phyloP scores from a whole-genome alignment of 1,140 invertebrate species.

The Procambarus clarkii region DNA sequence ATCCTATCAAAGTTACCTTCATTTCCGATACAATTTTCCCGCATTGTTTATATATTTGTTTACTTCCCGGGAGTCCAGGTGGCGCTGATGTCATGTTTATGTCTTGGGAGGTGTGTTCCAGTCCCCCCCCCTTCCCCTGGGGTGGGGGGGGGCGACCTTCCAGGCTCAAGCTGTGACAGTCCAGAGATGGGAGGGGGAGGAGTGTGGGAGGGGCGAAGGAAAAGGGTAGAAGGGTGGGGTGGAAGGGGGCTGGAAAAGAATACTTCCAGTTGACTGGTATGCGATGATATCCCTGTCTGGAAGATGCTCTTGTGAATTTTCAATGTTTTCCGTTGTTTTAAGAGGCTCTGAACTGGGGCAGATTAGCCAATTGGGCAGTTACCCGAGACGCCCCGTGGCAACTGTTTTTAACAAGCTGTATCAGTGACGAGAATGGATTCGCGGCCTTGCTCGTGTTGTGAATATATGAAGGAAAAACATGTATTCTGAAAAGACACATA shows the following conservation, averaged over 20 bases:
- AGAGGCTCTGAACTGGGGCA: no score
- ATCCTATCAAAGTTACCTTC: neutral
- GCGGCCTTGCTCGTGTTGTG: constrained; percentile 18
- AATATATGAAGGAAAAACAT: constrained; percentile 25
- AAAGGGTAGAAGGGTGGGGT: neutral
- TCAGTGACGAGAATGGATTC: neutral
- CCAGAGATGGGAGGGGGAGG: neutral
- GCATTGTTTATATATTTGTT: constrained; percentile 24
- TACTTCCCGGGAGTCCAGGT: neutral
- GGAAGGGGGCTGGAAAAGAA: neutral
- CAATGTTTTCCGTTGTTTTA: no score
- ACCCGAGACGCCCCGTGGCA: no score
- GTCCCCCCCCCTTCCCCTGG: no score
- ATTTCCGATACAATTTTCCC: constrained; percentile 18
- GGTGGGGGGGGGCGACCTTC: neutral
- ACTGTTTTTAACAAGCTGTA: neutral
- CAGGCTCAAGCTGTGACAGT: neutral
- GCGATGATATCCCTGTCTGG: neutral
- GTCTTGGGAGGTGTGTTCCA: constrained; percentile 5
- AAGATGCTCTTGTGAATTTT: neutral
- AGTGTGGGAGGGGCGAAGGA: neutral
- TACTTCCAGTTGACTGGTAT: constrained; percentile 19
- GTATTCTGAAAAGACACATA: constrained; percentile 31
- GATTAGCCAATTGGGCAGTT: no score
- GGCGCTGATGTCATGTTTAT: constrained; percentile 17